These are phyloP conservation scores for Plutomurus gul DNA, from an alignment of 1,140 invertebrate species.

Conservation along the genomic window DNA sequence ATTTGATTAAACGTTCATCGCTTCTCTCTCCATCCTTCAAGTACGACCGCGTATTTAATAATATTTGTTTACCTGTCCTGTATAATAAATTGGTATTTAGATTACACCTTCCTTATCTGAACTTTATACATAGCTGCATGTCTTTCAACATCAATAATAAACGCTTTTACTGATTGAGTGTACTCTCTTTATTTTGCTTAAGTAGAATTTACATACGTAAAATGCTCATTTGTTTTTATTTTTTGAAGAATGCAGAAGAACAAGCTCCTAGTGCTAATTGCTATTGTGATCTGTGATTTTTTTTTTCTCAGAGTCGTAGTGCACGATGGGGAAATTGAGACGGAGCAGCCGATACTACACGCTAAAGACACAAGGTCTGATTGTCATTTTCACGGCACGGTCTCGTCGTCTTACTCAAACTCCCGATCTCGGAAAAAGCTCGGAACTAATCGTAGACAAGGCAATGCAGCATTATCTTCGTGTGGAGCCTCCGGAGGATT, in stretches of 20 bases:
- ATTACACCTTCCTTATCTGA: no score
- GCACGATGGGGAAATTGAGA: not conserved
- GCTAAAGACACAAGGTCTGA: not conserved
- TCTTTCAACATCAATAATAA: no score
- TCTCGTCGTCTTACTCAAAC: not conserved
- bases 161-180: no score
- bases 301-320: not conserved
- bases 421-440: not conserved
- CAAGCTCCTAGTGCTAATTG: not conserved
- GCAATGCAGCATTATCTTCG: not conserved
- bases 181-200: no score
- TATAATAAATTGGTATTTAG: no score
- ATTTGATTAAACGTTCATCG: not conserved
- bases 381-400: not conserved
- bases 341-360: not conserved
- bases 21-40: not conserved
- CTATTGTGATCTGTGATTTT: not conserved
- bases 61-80: no score
- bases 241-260: not conserved
- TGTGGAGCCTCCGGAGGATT: slow-evolving; percentile 2
- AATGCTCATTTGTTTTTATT: no score
- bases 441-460: not conserved
- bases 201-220: no score
- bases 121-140: no score
- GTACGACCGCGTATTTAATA: no score